These are phyloP conservation scores for Pogonophryne albipinna DNA, from an alignment of 2,797 vertebrate genomes.

Conservation along the genomic window DNA sequence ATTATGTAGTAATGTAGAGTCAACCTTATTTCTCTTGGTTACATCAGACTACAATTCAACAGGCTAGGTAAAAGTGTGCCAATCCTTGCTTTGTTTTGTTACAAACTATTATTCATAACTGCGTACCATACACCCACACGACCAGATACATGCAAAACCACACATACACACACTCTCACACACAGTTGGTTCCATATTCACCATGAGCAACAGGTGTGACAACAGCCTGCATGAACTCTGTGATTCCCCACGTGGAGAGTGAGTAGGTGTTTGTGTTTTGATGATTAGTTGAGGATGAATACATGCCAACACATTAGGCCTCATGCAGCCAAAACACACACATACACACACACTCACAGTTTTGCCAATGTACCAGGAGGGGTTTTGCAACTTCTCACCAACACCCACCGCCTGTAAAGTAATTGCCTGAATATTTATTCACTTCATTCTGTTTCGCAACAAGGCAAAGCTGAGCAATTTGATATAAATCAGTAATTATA, in stretches of 20 bases:
- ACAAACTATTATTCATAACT: slow-evolving; percentile 39
- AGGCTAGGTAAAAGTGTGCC: slow-evolving; percentile 23
- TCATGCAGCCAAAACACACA: slow-evolving; percentile 66
- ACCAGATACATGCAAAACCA: slow-evolving; percentile 34
- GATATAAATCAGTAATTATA: slow-evolving; percentile 36
- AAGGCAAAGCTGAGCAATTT: slow-evolving; percentile 37
- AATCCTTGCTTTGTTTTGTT: slow-evolving; percentile 49
- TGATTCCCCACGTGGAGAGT: slow-evolving; percentile 56
- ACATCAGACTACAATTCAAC: slow-evolving; percentile 45
- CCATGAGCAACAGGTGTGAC: slow-evolving; percentile 75
- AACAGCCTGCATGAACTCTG: slow-evolving; percentile 71
- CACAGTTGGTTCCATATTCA: slow-evolving; percentile 51
- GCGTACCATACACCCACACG: slow-evolving; percentile 38
- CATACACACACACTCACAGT: slow-evolving; percentile 27
- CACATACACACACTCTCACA: slow-evolving; percentile 14
- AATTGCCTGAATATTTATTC: slow-evolving; percentile 63
- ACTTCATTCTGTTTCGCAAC: slow-evolving; percentile 25
- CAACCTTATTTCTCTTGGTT: slow-evolving; percentile 48
- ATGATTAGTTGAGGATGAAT: slow-evolving; percentile 75
- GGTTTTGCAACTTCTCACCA: slow-evolving; percentile 75
- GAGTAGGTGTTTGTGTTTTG: slow-evolving; percentile 79
- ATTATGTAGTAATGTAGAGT: slow-evolving; percentile 39
- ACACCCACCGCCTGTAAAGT: slow-evolving; percentile 73
- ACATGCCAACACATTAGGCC: slow-evolving; percentile 72
- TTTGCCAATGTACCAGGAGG: slow-evolving; percentile 70